Base-by-base conservation (phyloP, 2,888 invertebrate genomes). In the Boloria euphrosyne region DNA sequence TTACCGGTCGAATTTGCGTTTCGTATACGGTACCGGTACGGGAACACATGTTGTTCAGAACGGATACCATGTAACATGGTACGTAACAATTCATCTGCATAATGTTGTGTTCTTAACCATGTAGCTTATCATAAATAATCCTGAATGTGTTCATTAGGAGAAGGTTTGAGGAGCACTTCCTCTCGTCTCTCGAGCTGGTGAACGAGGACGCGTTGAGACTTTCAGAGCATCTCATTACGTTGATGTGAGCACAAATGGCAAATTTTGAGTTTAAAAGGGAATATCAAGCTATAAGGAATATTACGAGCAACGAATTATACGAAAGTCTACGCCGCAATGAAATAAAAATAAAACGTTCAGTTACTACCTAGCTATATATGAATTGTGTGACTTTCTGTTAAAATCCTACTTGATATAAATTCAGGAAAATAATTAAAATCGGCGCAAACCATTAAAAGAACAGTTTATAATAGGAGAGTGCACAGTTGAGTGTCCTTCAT, bases 391-490 rank as follows among this genome's bases (percentile, higher is more conserved):
- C 65, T 65, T 62, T 66, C 66, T 69, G 69, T 68, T 68, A 71
- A 71, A 75, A 75, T 38, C 73, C 75, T 79, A 80, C 77, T 80
- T 77, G 78, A 76, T 79, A 76, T 81, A 83, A 86, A 88, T 84
- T 81, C 78, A 80, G 75, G 79, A 78, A 83, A 87, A 88, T 90
- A 87, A 90, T 91, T 90, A 89, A 91, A 91, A 90, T 88, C 84
- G 84, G 84, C 80, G 82, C 85, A 82, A 86, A 84, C 90, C 89
- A 90, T 91, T 90, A 90, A 91, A 90, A 90, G 91, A 85, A 87
- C 91, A 91, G 89, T 90, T 90, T 89, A 90, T 90, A 90, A 90
- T 90, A 86, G 89, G 89, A 87, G 88, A 91, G 89, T 87, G 88
- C 86, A 86, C 79, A 71, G 84, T 88, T 77, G 79, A 91, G 91